Conservation (phyloP, 2,113 vertebrate genomes). For the Alaudala cheleensis region DNA sequence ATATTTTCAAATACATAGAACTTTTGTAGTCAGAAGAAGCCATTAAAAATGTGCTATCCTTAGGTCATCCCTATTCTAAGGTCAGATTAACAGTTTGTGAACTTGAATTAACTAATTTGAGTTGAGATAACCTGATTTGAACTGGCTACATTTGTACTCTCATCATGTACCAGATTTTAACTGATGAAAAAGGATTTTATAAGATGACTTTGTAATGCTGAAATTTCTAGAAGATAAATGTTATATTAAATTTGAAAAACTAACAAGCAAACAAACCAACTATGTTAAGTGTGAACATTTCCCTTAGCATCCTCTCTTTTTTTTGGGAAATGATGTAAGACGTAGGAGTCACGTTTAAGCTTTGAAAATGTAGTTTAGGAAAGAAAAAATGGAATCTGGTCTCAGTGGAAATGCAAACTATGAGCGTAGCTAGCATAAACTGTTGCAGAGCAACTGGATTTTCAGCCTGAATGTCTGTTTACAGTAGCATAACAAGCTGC, state of each 20-base stretch:
- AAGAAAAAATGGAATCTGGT: not conserved
- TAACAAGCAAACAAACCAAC: not conserved
- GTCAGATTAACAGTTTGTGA: not conserved
- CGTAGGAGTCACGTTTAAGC: not conserved
- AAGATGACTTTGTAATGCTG: not conserved
- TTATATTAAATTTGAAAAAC: not conserved
- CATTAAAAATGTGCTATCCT: not conserved
- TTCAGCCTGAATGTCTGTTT: not conserved
- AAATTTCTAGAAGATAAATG: not conserved
- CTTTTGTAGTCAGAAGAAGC: not conserved
- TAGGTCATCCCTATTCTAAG: not conserved
- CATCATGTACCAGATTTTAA: not conserved
- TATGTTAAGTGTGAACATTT: not conserved
- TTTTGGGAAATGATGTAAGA: not conserved
- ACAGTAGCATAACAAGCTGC: not conserved
- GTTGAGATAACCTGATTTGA: not conserved
- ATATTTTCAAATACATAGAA: not conserved
- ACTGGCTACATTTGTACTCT: not conserved
- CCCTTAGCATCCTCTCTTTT: not conserved
- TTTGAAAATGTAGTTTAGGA: not conserved
- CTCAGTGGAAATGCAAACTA: not conserved
- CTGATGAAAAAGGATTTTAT: not conserved
- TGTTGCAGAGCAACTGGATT: not conserved
- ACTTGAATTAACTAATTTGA: not conserved
- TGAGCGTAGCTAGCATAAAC: accelerated